These are phyloP conservation scores for Frankliniella intonsa DNA, from an alignment of 2,888 invertebrate species.

Conservation along the genomic window DNA sequence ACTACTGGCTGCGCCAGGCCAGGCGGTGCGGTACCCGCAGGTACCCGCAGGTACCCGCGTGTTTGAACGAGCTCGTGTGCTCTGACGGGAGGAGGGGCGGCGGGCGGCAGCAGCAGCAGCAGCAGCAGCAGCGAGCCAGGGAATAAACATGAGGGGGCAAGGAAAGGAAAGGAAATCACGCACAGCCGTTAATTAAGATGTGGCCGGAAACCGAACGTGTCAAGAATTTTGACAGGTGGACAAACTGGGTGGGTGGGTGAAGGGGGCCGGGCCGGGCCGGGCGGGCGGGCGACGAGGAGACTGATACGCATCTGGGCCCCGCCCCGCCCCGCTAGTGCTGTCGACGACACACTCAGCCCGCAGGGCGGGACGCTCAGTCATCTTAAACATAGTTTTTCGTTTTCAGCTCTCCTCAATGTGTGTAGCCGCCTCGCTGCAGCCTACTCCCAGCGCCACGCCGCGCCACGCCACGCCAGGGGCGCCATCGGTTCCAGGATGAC, in stretches of 20 bases:
- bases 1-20: no score
- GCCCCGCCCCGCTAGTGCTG: not conserved
- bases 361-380: not conserved
- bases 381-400: no score
- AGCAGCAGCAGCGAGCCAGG: not conserved
- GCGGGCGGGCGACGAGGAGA: not conserved
- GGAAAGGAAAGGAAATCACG: slow-evolving; percentile 4
- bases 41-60: no score
- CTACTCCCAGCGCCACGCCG: no score
- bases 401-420: no score
- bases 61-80: no score
- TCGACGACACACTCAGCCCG: not conserved
- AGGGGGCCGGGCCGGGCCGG: not conserved
- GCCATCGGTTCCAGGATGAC: no score
- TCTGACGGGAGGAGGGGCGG: no score
- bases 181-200: slow-evolving; percentile 22
- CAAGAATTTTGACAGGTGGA: slow-evolving; percentile 20
- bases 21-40: no score
- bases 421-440: no score
- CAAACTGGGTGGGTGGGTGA: not conserved
- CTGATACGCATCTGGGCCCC: slow-evolving; percentile 12
- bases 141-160: not conserved
- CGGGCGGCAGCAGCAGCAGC: not conserved
- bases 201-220: slow-evolving; percentile 21
- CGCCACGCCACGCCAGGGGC: no score